Base-by-base conservation (phyloP, 2,797 vertebrate genomes). In the Ptychobarbus kaznakovi region DNA sequence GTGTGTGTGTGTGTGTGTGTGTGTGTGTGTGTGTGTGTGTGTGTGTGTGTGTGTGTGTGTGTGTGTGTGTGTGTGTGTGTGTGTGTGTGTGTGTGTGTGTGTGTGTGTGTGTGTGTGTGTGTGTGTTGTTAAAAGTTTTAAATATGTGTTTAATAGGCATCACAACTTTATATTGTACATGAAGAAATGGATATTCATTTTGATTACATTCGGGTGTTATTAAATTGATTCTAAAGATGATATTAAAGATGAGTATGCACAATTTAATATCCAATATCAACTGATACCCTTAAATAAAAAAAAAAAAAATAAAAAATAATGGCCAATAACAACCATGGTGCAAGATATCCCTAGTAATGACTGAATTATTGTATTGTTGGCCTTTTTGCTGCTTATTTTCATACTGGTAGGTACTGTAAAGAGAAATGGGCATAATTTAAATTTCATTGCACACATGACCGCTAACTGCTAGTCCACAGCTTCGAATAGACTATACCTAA, bases 361-460 rank as follows among this genome's bases (percentile, higher is more conserved):
- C 9, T 20, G 18, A 32, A 51, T 11, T 75, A 1, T 20, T 73
- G 3, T 18, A 28, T 49, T 49, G 16, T 28, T 49, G n/a, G 7
- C 15, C 8, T 35, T 75, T 53, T 56, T 53, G 6, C 11, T 56
- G 12, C 49, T n/a, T 75, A 22, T 53, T 75, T 74, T 35, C 18
- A 53, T 32, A 61, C 58, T 25, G 58, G n/a, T 13, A 35, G 49
- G 12, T 40, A 9, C 20, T 58, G 51, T 77, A 40, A 12, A n/a
- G 20, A 63, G 9, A 65, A 49, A 49, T 35, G 9, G 11, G n/a
- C 16, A 32, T 68, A 15, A 80, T 46, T 49, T 0, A 51, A 13
- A 28, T 49, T 35, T n/a, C 42, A 80, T 13, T 68, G 44, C 61
- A 80, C 78, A 80, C 16, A 80, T 63, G 40, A 79, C 58, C 51